A percentile compares a stretch with the other conserved stretches of the same genome.
Evolutionary conservation across 2,113 vertebrate genomes (phyloP).

Genomic region (Felis chaus): DNA sequence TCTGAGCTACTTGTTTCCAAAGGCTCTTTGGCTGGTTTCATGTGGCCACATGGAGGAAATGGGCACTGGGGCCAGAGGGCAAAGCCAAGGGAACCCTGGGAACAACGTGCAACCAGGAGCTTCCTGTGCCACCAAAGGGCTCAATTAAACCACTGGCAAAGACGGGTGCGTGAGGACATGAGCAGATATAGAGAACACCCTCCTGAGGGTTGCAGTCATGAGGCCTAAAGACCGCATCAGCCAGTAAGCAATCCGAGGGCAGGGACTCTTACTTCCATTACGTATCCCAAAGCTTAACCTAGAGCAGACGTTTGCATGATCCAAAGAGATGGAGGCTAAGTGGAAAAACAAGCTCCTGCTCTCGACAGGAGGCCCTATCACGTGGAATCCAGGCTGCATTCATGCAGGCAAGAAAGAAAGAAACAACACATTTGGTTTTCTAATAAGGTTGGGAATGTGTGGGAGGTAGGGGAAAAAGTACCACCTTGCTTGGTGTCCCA

Average conservation of each 20-base stretch:
- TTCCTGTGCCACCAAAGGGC: neutral
- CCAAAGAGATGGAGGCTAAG: neutral
- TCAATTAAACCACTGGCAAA: neutral
- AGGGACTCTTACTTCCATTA: neutral
- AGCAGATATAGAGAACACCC: neutral
- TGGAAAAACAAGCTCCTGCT: slow-evolving; percentile 38
- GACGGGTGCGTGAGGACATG: neutral
- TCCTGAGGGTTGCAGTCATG: neutral
- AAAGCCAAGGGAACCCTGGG: neutral
- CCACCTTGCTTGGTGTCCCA: neutral
- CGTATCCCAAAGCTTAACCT: neutral
- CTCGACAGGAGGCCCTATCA: neutral
- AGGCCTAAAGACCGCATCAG: neutral
- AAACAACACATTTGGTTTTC: neutral
- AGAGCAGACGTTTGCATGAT: neutral
- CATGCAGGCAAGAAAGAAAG: neutral
- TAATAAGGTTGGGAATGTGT: neutral
- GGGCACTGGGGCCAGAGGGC: neutral
- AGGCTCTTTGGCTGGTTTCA: neutral
- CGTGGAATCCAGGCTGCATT: neutral
- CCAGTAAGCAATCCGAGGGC: neutral
- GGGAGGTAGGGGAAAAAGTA: neutral
- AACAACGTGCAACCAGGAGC: neutral
- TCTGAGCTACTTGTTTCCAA: neutral
- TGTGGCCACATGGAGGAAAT: neutral